Evolutionary conservation across 1,140 invertebrate genomes (phyloP).

Genomic region (Drosophila nigrodunni): DNA sequence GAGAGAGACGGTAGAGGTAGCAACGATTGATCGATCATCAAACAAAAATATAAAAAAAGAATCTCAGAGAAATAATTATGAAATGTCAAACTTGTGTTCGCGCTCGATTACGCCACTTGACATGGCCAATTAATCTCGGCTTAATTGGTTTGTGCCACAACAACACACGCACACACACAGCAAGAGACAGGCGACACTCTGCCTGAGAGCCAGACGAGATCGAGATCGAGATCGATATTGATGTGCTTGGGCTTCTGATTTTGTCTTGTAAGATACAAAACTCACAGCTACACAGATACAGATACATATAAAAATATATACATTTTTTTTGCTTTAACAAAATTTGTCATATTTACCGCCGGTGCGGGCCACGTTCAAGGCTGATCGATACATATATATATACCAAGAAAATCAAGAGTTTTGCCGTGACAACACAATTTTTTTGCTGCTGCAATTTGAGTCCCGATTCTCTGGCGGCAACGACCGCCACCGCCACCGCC

Average conservation of each 20-base stretch:
- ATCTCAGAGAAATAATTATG: conserved; percentile 75
- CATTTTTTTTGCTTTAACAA: conserved; percentile 48
- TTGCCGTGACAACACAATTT: conserved; percentile 9
- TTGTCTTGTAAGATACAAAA: conserved; percentile 51
- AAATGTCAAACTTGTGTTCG: conserved; percentile 83
- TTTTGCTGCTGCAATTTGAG: conserved; percentile 30
- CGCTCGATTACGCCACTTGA: conserved; percentile 83
- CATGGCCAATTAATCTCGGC: conserved; percentile 83
- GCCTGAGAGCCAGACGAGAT: conserved; percentile 24
- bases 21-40: conserved; percentile 74
- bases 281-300: conserved; percentile 13
- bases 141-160: conserved; percentile 83
- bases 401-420: conserved; percentile 10
- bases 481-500: conserved; percentile 36
- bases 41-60: conserved; percentile 26
- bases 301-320: conserved; percentile 11
- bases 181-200: conserved; percentile 34
- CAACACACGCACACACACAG: conserved; percentile 29
- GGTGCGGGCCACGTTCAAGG: conserved; percentile 21
- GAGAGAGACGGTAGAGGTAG: conserved; percentile 5
- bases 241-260: conserved; percentile 75
- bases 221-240: conserved; percentile 57
- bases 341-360: conserved; percentile 80
- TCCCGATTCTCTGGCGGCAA: conserved; percentile 27
- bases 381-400: conserved; percentile 67